Conservation (phyloP, 2,888 invertebrate species). For the Phaonia tiefii region DNA sequence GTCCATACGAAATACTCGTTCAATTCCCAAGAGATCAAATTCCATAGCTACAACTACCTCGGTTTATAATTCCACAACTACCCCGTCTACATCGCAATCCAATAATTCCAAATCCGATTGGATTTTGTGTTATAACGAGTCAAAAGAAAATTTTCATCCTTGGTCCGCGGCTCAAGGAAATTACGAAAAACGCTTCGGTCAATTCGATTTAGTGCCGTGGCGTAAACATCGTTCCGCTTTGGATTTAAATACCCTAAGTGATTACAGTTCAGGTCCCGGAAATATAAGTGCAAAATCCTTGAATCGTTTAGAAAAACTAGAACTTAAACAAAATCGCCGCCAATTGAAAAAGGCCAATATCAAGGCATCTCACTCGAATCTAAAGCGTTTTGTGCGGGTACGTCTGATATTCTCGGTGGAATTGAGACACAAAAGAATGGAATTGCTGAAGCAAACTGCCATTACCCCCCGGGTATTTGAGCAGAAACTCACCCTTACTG, state of each 20-base stretch:
- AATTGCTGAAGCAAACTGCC: constrained; percentile 75
- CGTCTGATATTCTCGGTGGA: constrained; percentile 86
- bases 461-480: constrained; percentile 76
- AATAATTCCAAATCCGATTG: constrained; percentile 72
- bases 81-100: constrained; percentile 2
- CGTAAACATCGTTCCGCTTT: constrained; percentile 74
- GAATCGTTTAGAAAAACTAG: constrained; percentile 75
- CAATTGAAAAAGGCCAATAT: constrained; percentile 76
- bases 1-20: too few species aligned
- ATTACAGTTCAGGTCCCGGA: constrained; percentile 70
- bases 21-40: background rate
- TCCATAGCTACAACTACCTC: background rate
- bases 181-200: constrained; percentile 73
- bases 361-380: constrained; percentile 71
- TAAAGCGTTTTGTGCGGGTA: constrained; percentile 83
- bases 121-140: constrained; percentile 77
- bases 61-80: background rate
- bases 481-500: constrained; percentile 72
- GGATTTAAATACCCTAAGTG: constrained; percentile 73
- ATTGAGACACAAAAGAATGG: constrained; percentile 81
- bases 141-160: constrained; percentile 77
- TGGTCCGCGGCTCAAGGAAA: constrained; percentile 72
- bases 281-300: constrained; percentile 70
- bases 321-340: constrained; percentile 77
- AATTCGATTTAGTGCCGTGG: constrained; percentile 80